Evolutionary conservation across 2,888 invertebrate genomes (phyloP), one percentile per base, ranked within the genome.

Genomic region (Thumatha senex): DNA sequence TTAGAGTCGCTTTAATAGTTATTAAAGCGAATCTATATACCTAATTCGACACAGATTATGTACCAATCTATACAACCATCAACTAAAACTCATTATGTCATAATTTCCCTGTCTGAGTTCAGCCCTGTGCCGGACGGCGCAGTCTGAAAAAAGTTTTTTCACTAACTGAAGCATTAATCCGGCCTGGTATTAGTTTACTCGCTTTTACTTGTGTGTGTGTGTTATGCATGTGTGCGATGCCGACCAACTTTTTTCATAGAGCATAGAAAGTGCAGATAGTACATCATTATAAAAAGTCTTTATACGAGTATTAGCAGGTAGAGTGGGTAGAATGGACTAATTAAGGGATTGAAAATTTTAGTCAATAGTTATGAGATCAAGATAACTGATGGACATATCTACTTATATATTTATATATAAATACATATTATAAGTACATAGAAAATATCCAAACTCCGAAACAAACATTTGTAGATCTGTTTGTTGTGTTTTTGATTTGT

Each of bases 141-240:
- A 86, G 87, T 82, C 90, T 91, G 90, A 90, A 91, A 91, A 91
- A 91, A 88, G 82, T 89, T 92, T 91, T 90, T 92, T 92, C 90
- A 91, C 91, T 90, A 91, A 92, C 91, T 92, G 91, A 90, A 90
- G 91, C 90, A 91, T 91, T 91, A 91, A 91, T 91, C 91, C 89
- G 82, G 87, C 84, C 85, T 76, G 88, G 91, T 91, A 92, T 92
- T 91, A 92, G 91, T 92, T 91, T 90, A 90, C 91, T 81, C 86
- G 87, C 89, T 85, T 84, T 86, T 82, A 82, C 82, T 77, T 67
- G 74, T 67, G 76, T 82, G 86, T 78, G 84, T 61, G 45, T 40
- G 9, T 31, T 58, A 41, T 69, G 74, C 74, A 72, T 84, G 88
- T 89, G 88, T 84, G 87, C 62, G 63, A 61, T 70, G 74, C 86